Base-by-base conservation (phyloP, 1,140 invertebrate species). In the Halictus rubicundus region DNA sequence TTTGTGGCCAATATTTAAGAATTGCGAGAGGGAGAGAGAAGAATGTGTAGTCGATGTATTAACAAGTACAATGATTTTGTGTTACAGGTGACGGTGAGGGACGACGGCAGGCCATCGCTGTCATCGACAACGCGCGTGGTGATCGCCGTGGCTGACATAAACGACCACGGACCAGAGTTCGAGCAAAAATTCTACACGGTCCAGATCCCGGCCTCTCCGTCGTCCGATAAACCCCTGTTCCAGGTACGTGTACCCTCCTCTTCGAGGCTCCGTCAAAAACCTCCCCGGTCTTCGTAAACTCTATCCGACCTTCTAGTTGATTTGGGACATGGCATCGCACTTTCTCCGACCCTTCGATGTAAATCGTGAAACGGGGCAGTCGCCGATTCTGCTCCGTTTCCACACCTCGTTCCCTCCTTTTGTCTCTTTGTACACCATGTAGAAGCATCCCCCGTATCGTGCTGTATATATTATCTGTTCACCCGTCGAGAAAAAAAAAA, bases 161-260 rank as follows among this genome's bases (percentile, higher is more conserved):
- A 98, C 93, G 98, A 98, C 91, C 95, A 97, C 88, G 94, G 94
- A 59, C 97, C 97, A 0, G 94, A 95, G 84, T 98, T 98, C 91
- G 95, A 96, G 84, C 96, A 97, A 88, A 95, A 95, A 70, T 95
- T 96, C 82, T 97, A 98, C 92, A 96, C 96, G 83, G 94, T 98
- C 72, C 95, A 95, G 88, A 95, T 98, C 82, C 97, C 97, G 21
- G 95, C 95, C 9, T 94, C 93, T 37, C 89, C 93, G 12, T 82
- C 90, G 27, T 92, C 93, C 60, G 94, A 95, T 77, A 93, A 94
- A 81, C 93, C 94, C n/a, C 91, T 95, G 60, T 95, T 95, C 88
- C 95, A 96, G 94, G 95, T 96, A 92, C 85, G 88, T 68, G 68
- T 25, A 5, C 19, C 46, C 19, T 12, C 14, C 14, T 59, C 32